phyloP scores from a whole-genome alignment of 2,113 vertebrate genomes.

The Notothenia rossii region DNA sequence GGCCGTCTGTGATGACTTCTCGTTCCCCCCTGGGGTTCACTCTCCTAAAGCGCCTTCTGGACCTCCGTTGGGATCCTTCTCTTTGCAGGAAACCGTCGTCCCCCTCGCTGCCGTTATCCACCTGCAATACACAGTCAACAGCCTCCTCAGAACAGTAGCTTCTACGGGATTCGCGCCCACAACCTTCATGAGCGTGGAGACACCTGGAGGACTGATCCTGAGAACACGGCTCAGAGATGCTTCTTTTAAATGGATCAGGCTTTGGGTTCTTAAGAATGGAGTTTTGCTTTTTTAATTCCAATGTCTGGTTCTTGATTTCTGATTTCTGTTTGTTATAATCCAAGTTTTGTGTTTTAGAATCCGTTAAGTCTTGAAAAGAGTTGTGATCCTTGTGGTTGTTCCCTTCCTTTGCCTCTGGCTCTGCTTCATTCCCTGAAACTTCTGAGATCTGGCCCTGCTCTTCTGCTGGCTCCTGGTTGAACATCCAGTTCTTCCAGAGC shows the following conservation, averaged over 20 bases:
- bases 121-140: slow-evolving; percentile 88
- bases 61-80: slow-evolving; percentile 87
- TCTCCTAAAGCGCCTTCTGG: slow-evolving; percentile 89
- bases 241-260: slow-evolving; percentile 11
- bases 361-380: neutral
- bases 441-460: slow-evolving; percentile 50
- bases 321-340: slow-evolving; percentile 30
- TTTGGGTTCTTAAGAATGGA: slow-evolving; percentile 3
- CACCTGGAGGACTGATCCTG: slow-evolving; percentile 11
- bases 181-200: neutral
- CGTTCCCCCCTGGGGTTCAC: slow-evolving; percentile 91
- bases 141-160: slow-evolving; percentile 60
- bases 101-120: slow-evolving; percentile 93
- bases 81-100: slow-evolving; percentile 89
- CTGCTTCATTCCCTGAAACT: neutral
- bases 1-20: slow-evolving; percentile 91
- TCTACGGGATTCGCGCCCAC: neutral
- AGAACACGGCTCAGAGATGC: slow-evolving; percentile 52
- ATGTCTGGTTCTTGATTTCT: slow-evolving; percentile 15
- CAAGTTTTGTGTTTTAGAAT: slow-evolving; percentile 6
- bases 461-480: slow-evolving; percentile 88
- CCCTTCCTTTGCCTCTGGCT: slow-evolving; percentile 1
- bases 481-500: slow-evolving; percentile 92
- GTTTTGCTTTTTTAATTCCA: slow-evolving; percentile 32
- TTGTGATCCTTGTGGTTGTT: neutral